Base-by-base conservation (phyloP, 2,797 vertebrate species). In the Pseudochaenichthys georgianus region DNA sequence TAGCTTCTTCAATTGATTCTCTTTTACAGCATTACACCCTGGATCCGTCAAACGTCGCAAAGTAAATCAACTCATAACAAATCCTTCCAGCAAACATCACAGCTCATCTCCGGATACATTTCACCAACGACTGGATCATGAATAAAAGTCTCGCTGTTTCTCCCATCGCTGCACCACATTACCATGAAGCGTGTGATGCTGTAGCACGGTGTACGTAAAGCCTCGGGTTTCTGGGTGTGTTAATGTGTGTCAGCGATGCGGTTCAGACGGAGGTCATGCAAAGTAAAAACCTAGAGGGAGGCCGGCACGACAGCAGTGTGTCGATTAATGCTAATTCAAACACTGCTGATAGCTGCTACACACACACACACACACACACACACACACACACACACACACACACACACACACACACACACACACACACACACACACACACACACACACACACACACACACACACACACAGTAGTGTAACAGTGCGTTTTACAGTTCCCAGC, bases 251-350 rank as follows among this genome's bases (percentile, higher is more conserved):
- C 73, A 78, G 70, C 15, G 63, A 64, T 16, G 62, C 15, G 5
- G 89, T 88, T 91, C 89, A 92, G 77, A 28, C n/a, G 13, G 72
- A 73, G 90, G 84, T 77, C 85, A 64, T 28, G 43, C 45, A 69
- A 81, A 66, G 59, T 45, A 19, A 76, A 77, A 57, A 67, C 66
- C 74, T 65, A 28, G 41, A 73, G 72, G 75, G 81, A 64, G 63
- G 73, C 6, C 21, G 46, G 42, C 68, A 60, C 46, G 72, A 66
- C 51, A 15, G 4, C 54, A 5, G 57, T 2, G 19, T 45, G 34
- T 19, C 75, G 45, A 70, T 67, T 51, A 87, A 81, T 79, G 80
- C 63, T 72, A 84, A 85, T 79, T 59, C 9, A 0, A 15, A 61
- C 6, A 9, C 2, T 9, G 17, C 69, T 71, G 69, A 83, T 46